phyloP scores from a whole-genome alignment of 2,797 vertebrate genomes.

The Apogon hyalosoma region DNA sequence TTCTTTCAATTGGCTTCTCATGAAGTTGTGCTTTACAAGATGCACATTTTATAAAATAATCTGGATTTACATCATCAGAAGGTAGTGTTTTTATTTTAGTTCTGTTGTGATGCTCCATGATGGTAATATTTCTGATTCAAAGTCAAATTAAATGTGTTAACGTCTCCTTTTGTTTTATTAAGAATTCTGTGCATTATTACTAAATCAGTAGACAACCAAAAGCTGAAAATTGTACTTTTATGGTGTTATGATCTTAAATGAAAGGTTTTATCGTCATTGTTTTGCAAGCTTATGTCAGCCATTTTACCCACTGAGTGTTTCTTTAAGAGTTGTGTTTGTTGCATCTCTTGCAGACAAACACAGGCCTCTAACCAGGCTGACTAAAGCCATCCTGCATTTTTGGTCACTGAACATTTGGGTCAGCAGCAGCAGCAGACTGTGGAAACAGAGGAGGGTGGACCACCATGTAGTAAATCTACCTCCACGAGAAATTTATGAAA shows the following conservation, averaged over 20 bases:
- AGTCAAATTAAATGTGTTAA: conserved; percentile 1
- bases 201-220: too few species aligned
- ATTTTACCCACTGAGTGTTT: not conserved
- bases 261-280: too few species aligned
- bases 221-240: too few species aligned
- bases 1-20: too few species aligned
- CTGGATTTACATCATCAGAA: too few species aligned
- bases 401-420: conserved; percentile 52
- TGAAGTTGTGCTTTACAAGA: too few species aligned
- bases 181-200: too few species aligned
- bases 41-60: too few species aligned
- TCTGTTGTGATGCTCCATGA: too few species aligned
- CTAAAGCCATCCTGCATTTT: conserved; percentile 32
- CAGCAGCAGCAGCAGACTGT: conserved; percentile 40
- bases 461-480: conserved; percentile 58
- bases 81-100: too few species aligned
- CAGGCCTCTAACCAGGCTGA: conserved; percentile 24
- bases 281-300: not conserved
- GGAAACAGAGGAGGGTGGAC: conserved; percentile 23
- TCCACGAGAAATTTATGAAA: conserved; percentile 57
- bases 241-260: too few species aligned
- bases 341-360: not conserved
- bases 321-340: conserved; percentile 15
- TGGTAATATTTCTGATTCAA: not conserved
- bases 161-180: not conserved